These are phyloP conservation scores for Unio pictorum DNA, from an alignment of 2,888 invertebrate species.

Conservation along the genomic window DNA sequence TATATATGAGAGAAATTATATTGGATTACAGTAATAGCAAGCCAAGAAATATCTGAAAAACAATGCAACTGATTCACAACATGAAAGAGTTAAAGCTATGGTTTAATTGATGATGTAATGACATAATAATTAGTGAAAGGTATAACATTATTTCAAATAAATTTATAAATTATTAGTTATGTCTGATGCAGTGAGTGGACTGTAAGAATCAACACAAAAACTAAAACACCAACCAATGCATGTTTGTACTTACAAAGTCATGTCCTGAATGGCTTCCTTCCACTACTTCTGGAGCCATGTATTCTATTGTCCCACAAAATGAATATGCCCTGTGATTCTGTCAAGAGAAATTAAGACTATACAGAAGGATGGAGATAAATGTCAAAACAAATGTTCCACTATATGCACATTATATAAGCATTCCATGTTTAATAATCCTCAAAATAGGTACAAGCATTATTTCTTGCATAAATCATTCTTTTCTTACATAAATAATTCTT, in stretches of 20 bases:
- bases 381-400: not conserved
- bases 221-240: not conserved
- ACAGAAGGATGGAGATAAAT: not conserved
- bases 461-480: too few relatives aligned
- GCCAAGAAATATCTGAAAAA: too few relatives aligned
- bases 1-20: too few relatives aligned
- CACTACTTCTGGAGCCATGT: conserved; percentile 93
- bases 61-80: too few relatives aligned
- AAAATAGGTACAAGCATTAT: too few relatives aligned
- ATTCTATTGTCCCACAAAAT: conserved; percentile 98
- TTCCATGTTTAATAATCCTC: too few relatives aligned
- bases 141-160: too few relatives aligned
- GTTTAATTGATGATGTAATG: too few relatives aligned
- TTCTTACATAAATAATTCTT: too few relatives aligned
- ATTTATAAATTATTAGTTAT: not conserved
- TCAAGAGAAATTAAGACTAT: conserved; percentile 25
- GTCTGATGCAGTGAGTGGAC: not conserved
- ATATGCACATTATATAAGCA: not conserved
- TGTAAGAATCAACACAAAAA: not conserved
- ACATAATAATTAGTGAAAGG: too few relatives aligned
- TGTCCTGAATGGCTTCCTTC: conserved; percentile 91
- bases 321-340: conserved; percentile 90
- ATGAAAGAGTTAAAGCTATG: too few relatives aligned
- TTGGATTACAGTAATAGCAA: too few relatives aligned
- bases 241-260: conserved; percentile 85